A percentile compares a stretch with the other conserved stretches of the same genome.
phyloP scores from a whole-genome alignment of 2,888 invertebrate species.

The Microctonus aethiopoides region DNA sequence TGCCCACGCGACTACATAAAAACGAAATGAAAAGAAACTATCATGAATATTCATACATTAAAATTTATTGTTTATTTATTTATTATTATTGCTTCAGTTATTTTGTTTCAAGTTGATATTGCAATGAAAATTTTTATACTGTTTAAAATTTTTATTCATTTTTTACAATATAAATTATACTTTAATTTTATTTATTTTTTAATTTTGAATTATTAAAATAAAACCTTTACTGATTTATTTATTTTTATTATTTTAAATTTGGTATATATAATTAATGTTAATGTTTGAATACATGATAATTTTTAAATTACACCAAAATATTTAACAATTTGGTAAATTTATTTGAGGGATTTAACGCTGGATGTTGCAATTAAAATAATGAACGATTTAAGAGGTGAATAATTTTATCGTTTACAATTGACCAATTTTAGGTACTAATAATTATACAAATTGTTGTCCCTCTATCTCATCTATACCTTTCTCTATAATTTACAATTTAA shows the following conservation, averaged over 20 bases:
- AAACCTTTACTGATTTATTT: too few relatives aligned
- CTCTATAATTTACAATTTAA: not conserved
- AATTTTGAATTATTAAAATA: too few relatives aligned
- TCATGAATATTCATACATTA: conserved; percentile 19
- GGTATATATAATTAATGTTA: not conserved
- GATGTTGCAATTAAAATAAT: conserved; percentile 13
- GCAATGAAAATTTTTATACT: too few relatives aligned
- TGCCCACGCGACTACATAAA: not conserved
- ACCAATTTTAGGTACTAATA: not conserved
- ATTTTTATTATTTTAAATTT: not conserved
- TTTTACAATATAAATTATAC: too few relatives aligned
- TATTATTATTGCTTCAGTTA: too few relatives aligned
- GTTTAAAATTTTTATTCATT: too few relatives aligned
- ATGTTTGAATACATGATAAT: not conserved
- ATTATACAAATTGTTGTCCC: conserved; percentile 1
- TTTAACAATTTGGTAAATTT: not conserved
- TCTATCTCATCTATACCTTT: not conserved
- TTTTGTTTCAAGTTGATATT: too few relatives aligned
- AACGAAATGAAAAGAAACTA: conserved; percentile 7
- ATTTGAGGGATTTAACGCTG: not conserved
- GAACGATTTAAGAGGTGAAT: not conserved
- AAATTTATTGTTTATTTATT: not conserved
- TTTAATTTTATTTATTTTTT: too few relatives aligned
- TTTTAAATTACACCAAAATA: not conserved
- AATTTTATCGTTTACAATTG: not conserved